Percentiles rank a stretch among this genome's conserved stretches.
Evolutionary conservation across 92 coral and sea anemone species (phyloP).

Genomic region (Porites divaricata): DNA sequence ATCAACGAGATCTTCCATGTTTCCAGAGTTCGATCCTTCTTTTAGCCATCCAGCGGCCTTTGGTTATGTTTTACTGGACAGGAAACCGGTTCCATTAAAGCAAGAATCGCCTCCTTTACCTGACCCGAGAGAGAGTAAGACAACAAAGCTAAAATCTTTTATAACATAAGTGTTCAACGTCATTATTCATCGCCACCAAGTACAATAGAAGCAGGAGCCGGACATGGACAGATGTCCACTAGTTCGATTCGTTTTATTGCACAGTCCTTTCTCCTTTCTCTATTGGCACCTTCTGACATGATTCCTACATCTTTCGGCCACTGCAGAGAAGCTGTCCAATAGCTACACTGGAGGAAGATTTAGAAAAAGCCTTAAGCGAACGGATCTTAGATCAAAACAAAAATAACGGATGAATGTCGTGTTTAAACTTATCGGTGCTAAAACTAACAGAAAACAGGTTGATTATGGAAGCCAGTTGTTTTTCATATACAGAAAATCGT

Average conservation of each 20-base stretch:
- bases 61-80: constrained; percentile 89
- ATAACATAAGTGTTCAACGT: neutral
- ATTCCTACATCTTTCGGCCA: too few relatives aligned
- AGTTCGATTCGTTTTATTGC: neutral
- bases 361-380: too few relatives aligned
- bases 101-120: constrained; percentile 77
- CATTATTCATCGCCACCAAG: neutral
- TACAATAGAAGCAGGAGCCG: neutral
- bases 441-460: too few relatives aligned
- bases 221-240: neutral
- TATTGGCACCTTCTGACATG: neutral
- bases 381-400: too few relatives aligned
- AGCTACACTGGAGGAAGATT: too few relatives aligned
- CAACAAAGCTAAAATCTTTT: neutral
- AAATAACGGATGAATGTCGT: too few relatives aligned
- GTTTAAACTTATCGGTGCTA: too few relatives aligned
- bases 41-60: constrained; percentile 86
- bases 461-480: too few relatives aligned
- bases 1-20: constrained; percentile 73
- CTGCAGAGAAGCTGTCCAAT: too few relatives aligned
- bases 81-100: constrained; percentile 75
- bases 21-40: constrained; percentile 88
- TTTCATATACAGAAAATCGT: too few relatives aligned
- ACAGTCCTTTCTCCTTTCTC: neutral
- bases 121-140: constrained; percentile 85